A percentile compares a stretch with the other conserved stretches of the same genome.
Conservation (phyloP, 2,888 invertebrate genomes). For the Cordilura impudica region DNA sequence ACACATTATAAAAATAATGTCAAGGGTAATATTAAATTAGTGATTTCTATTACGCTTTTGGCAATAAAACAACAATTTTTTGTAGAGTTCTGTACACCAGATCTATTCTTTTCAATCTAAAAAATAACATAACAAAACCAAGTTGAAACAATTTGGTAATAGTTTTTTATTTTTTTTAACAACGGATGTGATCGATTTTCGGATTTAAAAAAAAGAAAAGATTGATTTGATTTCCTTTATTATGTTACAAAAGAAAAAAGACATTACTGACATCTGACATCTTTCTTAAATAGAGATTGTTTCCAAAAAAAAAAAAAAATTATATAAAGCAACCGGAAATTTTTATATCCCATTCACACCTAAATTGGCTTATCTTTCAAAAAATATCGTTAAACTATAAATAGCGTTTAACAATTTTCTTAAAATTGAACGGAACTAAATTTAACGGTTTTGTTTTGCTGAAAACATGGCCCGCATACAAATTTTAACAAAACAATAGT, state of each 20-base stretch:
- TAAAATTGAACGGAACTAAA: conserved; percentile 28
- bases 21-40: no score
- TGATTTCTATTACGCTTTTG: no score
- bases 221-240: background rate
- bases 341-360: conserved; percentile 41
- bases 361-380: conserved; percentile 45
- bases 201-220: background rate
- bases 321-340: conserved; percentile 41
- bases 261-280: background rate
- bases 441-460: conserved; percentile 17
- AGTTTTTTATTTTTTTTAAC: no score
- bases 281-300: background rate
- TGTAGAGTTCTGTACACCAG: no score
- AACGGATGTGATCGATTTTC: background rate
- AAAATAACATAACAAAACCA: no score
- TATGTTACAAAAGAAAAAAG: background rate
- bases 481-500: conserved; percentile 39
- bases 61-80: no score
- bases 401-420: background rate
- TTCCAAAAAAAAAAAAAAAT: no score
- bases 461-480: conserved; percentile 48
- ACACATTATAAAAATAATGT: no score
- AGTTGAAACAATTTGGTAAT: no score
- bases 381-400: background rate
- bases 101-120: no score